Evolutionary conservation across 2,113 vertebrate species (phyloP), one percentile per base, ranked within the genome.

Genomic region (Platichthys stellatus): DNA sequence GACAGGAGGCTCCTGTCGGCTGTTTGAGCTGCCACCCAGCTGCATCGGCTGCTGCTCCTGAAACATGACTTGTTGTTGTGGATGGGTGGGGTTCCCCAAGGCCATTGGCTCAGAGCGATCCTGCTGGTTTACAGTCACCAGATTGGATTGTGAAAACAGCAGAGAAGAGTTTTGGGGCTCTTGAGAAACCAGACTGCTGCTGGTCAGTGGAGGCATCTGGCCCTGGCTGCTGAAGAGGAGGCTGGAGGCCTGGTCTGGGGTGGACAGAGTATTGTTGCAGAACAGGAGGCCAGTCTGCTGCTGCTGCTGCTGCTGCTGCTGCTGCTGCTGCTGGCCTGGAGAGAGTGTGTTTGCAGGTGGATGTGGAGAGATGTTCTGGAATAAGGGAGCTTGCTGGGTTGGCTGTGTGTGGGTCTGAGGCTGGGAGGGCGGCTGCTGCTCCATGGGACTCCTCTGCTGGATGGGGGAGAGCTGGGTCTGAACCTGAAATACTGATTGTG

Each of bases 21-120:
- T 91, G 45, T 93, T 90, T 58, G 96, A 93, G 28, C 95, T 93
- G 82, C 94, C 94, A 59, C 96, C 95, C 77, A 99, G 79, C 82
- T 98, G 97, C 92, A 99, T 97, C 69, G 97, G 97, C 84, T 98
- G 95, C 0, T 97, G 97, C 81, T 95, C 95, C 86, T 97, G 97
- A 92, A 97, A 99, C 86, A 99, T 92, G 56, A 94, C 70, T 28
- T 95, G 94, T 86, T 97, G 96, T 63, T 93, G 93, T 17, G 94
- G 89, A 72, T 97, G 96, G 28, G 43, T 63, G 31, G 95, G 93
- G 72, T 95, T 97, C 71, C 96, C 93, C 57, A 96, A 96, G 38
- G 97, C 95, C 96, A 99, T 98, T 71, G 96, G 95, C 88, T 97
- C 96, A 24, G 94, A 90, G 31, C 94, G 94, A 28, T 96, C 96